These are phyloP conservation scores for Pocillopora damicornis DNA, from an alignment of 64 coral and sea anemone genomes.

Conservation along the genomic window DNA sequence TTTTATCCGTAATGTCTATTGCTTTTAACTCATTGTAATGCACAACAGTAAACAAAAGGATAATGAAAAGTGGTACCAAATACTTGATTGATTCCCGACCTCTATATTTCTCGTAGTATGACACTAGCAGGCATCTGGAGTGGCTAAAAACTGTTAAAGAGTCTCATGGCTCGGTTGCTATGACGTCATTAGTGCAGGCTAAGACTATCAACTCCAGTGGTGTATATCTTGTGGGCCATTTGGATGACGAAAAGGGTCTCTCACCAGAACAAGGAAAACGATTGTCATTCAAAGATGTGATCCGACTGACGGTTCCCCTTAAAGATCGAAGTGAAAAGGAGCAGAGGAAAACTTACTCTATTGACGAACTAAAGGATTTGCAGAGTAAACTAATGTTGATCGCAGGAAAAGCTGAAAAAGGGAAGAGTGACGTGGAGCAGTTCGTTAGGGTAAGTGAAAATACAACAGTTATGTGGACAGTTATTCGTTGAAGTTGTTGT, in stretches of 20 bases:
- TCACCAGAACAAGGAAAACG: neutral
- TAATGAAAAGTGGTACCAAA: neutral
- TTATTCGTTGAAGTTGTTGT: too few species aligned
- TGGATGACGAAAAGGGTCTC: neutral
- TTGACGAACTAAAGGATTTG: slow-evolving; percentile 65
- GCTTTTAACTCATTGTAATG: too few species aligned
- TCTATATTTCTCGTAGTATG: slow-evolving; percentile 2
- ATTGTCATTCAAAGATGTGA: slow-evolving; percentile 1
- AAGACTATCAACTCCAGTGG: slow-evolving; percentile 63
- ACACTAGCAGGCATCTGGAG: slow-evolving; percentile 60
- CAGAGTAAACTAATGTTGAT: slow-evolving; percentile 89
- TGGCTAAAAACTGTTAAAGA: slow-evolving; percentile 83
- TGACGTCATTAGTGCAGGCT: slow-evolving; percentile 61
- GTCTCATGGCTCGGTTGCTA: slow-evolving; percentile 87
- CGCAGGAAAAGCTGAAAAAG: slow-evolving; percentile 53
- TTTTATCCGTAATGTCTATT: too few species aligned
- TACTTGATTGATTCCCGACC: neutral
- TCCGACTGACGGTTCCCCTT: neutral
- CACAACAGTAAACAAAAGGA: too few species aligned
- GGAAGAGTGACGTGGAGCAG: slow-evolving; percentile 44
- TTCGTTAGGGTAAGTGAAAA: slow-evolving; percentile 28
- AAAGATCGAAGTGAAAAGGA: neutral
- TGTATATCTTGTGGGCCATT: slow-evolving; percentile 46
- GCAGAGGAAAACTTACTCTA: slow-evolving; percentile 15
- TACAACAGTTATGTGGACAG: neutral